Conservation (phyloP, 2,888 invertebrate genomes). For the Sarcophaga variegata region DNA sequence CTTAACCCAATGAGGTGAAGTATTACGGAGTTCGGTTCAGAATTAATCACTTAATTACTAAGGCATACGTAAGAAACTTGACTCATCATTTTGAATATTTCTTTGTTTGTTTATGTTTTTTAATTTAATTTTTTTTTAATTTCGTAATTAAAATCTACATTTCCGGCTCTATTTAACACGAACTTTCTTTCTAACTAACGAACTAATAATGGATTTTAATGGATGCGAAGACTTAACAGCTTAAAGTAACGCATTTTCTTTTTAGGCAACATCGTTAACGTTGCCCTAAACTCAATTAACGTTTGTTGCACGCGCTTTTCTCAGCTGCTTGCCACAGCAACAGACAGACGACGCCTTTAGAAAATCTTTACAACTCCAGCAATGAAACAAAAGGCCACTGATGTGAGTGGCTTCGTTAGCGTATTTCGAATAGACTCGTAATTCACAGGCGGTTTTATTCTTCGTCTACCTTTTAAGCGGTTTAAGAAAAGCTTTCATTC, state of each 20-base stretch:
- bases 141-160: background rate
- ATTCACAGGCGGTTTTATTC: background rate
- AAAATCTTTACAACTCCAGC: background rate
- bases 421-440: background rate
- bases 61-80: too few species aligned
- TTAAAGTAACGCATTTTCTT: constrained; percentile 56
- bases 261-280: constrained; percentile 10
- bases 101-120: background rate
- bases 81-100: too few species aligned
- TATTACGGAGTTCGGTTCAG: too few species aligned
- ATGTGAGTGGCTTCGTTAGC: constrained; percentile 19
- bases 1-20: too few species aligned
- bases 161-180: background rate
- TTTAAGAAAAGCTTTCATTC: constrained; percentile 31
- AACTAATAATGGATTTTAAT: constrained; percentile 11
- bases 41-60: too few species aligned
- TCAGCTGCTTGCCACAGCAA: constrained; percentile 7
- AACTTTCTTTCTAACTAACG: background rate
- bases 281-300: constrained; percentile 57
- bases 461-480: background rate
- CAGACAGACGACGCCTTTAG: background rate
- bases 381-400: constrained; percentile 59
- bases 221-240: constrained; percentile 59
- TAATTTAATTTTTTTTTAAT: background rate
- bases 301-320: constrained; percentile 50